Conservation (phyloP, 37 sponge, comb jelly and placozoan species). For the Amphimedon queenslandica region DNA sequence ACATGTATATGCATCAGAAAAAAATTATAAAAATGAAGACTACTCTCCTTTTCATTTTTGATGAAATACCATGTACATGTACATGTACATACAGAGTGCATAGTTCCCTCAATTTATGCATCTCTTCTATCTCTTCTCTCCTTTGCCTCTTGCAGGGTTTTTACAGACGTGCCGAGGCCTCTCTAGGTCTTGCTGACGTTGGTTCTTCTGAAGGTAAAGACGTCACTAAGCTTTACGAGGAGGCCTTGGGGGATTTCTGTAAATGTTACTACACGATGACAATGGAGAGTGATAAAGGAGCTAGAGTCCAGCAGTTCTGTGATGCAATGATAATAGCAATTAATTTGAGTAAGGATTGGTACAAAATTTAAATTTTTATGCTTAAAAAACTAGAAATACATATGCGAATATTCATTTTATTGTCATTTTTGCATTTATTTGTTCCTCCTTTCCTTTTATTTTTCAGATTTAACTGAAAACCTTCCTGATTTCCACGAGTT, state of each 20-base stretch:
- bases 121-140: neutral
- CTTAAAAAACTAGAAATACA: too few relatives aligned
- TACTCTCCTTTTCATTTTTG: too few relatives aligned
- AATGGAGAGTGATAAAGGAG: neutral
- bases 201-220: neutral
- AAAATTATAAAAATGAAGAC: too few relatives aligned
- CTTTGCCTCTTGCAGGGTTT: slow-evolving; percentile 2
- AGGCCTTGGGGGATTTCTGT: neutral
- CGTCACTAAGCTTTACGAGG: neutral
- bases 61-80: too few relatives aligned
- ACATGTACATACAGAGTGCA: too few relatives aligned
- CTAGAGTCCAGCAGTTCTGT: slow-evolving; percentile 10
- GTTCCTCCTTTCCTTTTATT: neutral
- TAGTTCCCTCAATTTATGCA: too few relatives aligned
- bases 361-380: too few relatives aligned
- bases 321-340: slow-evolving; percentile 38
- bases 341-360: slow-evolving; percentile 32
- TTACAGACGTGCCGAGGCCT: slow-evolving; percentile 8
- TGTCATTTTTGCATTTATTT: neutral
- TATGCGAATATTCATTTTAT: neutral
- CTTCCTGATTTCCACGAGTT: neutral
- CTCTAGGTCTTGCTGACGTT: neutral
- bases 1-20: too few relatives aligned
- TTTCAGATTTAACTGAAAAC: neutral
- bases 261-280: neutral